Evolutionary conservation across 2,888 invertebrate species (phyloP).

Genomic region (Eilema depressum): DNA sequence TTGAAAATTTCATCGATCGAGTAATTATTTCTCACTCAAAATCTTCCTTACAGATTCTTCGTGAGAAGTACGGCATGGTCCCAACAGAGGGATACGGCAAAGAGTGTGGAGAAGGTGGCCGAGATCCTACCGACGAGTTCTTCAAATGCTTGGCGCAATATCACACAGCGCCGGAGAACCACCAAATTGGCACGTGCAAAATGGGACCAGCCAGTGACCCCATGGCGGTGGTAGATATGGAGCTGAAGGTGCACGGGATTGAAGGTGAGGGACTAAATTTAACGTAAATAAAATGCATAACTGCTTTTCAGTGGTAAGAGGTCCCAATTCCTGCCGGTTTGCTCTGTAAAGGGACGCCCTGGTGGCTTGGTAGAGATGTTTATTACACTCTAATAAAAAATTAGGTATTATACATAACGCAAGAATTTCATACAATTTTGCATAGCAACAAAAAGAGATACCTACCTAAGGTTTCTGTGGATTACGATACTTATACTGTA

Average conservation of each 20-base stretch:
- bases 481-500: too few relatives aligned
- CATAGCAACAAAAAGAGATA: too few relatives aligned
- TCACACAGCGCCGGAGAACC: slow-evolving; percentile 93
- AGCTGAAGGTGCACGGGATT: slow-evolving; percentile 89
- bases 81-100: slow-evolving; percentile 79
- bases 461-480: too few relatives aligned
- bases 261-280: slow-evolving; percentile 79
- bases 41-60: slow-evolving; percentile 71
- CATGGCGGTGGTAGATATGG: slow-evolving; percentile 91
- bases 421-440: too few relatives aligned
- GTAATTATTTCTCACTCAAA: neutral
- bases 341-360: too few relatives aligned
- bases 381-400: too few relatives aligned
- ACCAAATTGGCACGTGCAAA: slow-evolving; percentile 93
- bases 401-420: too few relatives aligned
- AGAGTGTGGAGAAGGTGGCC: slow-evolving; percentile 78
- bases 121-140: slow-evolving; percentile 89
- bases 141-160: slow-evolving; percentile 91
- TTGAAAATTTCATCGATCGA: neutral
- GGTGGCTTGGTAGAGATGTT: too few relatives aligned
- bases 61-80: slow-evolving; percentile 86
- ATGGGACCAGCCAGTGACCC: slow-evolving; percentile 92
- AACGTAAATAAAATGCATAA: too few relatives aligned
- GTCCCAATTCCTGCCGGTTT: too few relatives aligned
- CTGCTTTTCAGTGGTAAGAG: too few relatives aligned